Evolutionary conservation across 2,797 vertebrate species (phyloP), one percentile per base, ranked within the genome.

Genomic region (Hapalemur alaotrensis): DNA sequence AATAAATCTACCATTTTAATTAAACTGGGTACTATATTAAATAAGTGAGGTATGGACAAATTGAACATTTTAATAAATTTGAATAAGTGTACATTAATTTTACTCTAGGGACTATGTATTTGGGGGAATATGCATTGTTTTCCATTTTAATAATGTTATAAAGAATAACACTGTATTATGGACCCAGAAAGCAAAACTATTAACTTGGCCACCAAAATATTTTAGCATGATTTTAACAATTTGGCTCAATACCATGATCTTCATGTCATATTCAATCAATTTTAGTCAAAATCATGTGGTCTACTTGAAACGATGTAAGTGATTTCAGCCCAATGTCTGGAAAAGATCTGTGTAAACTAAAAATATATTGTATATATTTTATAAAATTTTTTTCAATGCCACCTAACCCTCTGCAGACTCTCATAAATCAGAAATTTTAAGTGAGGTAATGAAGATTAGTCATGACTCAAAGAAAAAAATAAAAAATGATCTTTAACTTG

Each of bases 21-120:
- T 72, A 95, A 69, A 78, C 6, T 78, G 7, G 1, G 3, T 48
- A 87, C 35, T 75, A 52, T 43, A 89, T 75, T 79, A 90, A 93
- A 65, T 79, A 96, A 67, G 4, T 78, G 17, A 20, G 7, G n/a
- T 35, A 2, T 35, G 17, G n/a, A 13, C 7, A 94, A 88, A 32
- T 35, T 82, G n/a, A 82, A 50, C 5, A 69, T 91, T 82, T 82
- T 57, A 89, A 84, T 94, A 95, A 67, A 93, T 80, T 63, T 89
- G 52, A 89, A 72, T 89, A 75, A 61, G 10, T 5, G 87, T 30
- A 70, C 0, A 76, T 73, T 52, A 91, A 20, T 57, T 80, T 95
- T 90, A 75, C 4, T 43, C 5, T n/a, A 72, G 15, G n/a, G 18
- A 76, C 61, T 80, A 32, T 28, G 20, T 35, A 81, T 75, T 92